phyloP scores from a whole-genome alignment of 2,113 vertebrate genomes.

The Rynchops niger region DNA sequence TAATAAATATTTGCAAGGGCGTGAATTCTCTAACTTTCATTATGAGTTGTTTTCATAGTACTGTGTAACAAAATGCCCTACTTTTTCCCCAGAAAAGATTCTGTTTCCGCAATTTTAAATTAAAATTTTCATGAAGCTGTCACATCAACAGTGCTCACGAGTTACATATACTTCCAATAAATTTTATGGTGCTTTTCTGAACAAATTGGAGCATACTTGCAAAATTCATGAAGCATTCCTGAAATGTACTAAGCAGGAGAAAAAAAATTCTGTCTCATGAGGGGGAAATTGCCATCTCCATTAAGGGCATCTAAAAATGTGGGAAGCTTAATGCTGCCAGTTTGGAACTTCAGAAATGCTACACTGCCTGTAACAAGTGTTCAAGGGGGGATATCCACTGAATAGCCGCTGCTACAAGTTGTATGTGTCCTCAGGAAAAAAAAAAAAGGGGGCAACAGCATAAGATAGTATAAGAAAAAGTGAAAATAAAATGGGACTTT shows the following conservation, averaged over 20 bases:
- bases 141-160: neutral
- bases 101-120: neutral
- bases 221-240: neutral
- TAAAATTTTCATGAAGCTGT: neutral
- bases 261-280: neutral
- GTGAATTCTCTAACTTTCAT: neutral
- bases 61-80: neutral
- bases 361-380: neutral
- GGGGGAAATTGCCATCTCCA: neutral
- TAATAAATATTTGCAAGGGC: neutral
- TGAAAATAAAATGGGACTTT: neutral
- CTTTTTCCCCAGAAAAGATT: neutral
- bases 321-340: neutral
- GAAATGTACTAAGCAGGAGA: neutral
- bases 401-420: neutral
- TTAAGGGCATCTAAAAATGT: neutral
- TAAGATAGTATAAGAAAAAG: neutral
- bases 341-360: neutral
- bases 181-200: neutral
- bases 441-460: too few relatives aligned
- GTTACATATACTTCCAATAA: neutral
- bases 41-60: neutral
- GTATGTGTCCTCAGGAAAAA: rapidly evolving
- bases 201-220: neutral
- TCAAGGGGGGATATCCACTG: neutral